Conservation (phyloP, 1,140 invertebrate genomes). For the Papilio machaon region DNA sequence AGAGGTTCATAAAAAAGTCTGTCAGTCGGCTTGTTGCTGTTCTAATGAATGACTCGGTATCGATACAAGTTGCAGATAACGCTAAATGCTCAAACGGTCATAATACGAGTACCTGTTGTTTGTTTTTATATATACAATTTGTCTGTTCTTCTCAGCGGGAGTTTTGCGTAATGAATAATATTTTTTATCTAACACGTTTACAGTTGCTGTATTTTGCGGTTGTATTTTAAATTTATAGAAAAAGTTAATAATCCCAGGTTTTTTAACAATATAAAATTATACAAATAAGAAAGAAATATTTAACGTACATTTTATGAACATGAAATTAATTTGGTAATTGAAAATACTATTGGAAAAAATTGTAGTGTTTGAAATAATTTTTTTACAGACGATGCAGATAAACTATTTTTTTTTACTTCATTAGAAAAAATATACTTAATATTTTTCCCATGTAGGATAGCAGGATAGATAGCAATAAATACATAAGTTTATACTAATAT, state of each 20-base stretch:
- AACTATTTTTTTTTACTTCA: too few species aligned
- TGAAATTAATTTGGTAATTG: too few species aligned
- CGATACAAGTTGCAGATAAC: background rate
- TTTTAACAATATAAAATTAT: background rate
- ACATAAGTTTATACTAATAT: too few species aligned
- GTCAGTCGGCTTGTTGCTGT: background rate
- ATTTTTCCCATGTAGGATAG: too few species aligned
- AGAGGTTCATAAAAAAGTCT: background rate
- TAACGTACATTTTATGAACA: too few species aligned
- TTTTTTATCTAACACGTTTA: background rate
- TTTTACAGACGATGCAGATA: too few species aligned
- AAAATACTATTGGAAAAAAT: too few species aligned
- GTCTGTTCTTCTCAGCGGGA: background rate
- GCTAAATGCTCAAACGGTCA: conserved; percentile 12
- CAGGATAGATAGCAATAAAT: too few species aligned
- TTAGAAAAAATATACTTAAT: too few species aligned
- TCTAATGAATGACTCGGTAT: conserved; percentile 14
- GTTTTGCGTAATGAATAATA: background rate
- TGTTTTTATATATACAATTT: conserved; percentile 13
- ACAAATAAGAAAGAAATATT: too few species aligned
- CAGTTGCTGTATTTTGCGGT: background rate
- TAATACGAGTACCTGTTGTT: conserved; percentile 18
- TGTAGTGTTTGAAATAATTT: too few species aligned
- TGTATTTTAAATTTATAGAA: background rate
- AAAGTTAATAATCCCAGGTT: background rate